Conservation (phyloP, 2,113 vertebrate species). For the Sisor rabdophorus region DNA sequence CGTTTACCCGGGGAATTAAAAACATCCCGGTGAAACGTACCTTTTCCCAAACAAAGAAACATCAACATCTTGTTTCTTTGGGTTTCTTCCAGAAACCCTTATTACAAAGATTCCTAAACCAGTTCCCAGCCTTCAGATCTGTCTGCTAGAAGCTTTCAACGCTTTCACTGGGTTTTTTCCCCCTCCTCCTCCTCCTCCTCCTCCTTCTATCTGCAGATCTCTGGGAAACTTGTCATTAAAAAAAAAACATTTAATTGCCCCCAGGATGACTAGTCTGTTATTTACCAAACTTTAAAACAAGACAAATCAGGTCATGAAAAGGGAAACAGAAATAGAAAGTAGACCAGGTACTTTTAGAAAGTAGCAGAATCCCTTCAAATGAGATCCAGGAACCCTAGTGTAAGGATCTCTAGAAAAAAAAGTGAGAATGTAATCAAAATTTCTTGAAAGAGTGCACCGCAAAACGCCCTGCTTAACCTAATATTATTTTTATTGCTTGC, state of each 20-base stretch:
- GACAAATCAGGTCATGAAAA: not conserved
- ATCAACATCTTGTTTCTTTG: not conserved
- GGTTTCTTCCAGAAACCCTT: not conserved
- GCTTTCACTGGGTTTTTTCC: too few relatives aligned
- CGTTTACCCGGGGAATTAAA: too few relatives aligned
- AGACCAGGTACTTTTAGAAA: not conserved
- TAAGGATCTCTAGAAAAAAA: not conserved
- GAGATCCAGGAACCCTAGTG: not conserved
- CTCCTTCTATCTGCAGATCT: not conserved
- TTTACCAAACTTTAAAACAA: not conserved
- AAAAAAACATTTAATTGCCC: not conserved
- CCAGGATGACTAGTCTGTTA: not conserved
- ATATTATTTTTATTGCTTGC: too few relatives aligned
- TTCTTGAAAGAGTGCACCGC: not conserved
- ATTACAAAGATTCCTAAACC: not conserved
- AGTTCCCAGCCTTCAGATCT: not conserved
- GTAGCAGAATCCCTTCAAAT: not conserved
- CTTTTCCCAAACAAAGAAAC: not conserved
- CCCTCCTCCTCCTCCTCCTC: too few relatives aligned
- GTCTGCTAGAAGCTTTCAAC: not conserved
- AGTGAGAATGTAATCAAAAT: not conserved
- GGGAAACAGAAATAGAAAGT: not conserved
- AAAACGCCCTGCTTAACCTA: not conserved
- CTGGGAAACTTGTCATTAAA: not conserved
- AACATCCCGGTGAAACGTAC: not conserved